Evolutionary conservation across 2,113 vertebrate species (phyloP), one percentile per base, ranked within the genome.

Genomic region (Pseudorhombus dupliciocellatus): DNA sequence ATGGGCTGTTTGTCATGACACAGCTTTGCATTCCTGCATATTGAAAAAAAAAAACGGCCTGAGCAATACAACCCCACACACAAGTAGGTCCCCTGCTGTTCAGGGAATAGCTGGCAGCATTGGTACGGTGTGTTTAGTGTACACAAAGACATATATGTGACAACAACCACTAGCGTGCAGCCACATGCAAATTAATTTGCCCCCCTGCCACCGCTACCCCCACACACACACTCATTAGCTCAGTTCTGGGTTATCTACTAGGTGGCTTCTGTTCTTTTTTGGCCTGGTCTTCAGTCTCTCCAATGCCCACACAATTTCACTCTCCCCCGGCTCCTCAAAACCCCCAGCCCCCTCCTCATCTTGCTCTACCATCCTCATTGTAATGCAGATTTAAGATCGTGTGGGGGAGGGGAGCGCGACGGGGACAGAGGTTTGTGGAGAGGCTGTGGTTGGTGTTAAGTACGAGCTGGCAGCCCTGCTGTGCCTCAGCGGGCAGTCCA

Each of bases 331-430:
- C 74, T 84, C 68, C 73, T 78, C 21, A 30, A 73, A 24, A 10
- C 54, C 16, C 42, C 50, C 58, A 54, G 64, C 60, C 58, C 8
- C 37, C 57, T 20, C 26, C 22, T 42, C 42, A 22, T 66, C 64
- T 76, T 58, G 26, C 69, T 70, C 64, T 55, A 25, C 66, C 54
- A 62, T 80, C 74, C 81, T 87, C 24, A 91, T 91, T 92, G 87
- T 92, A 50, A 92, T 92, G 88, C 80, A 91, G 84, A 92, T 90
- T 85, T 80, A 30, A 74, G 75, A 54, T 58, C 0, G 21, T 15
- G 40, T 85, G 84, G 85, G 89, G 87, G 80, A 80, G 75, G 85
- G 85, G 80, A 59, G 46, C 4, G 55, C 22, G 70, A 68, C 64
- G 79, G 25, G 66, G 53, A 54, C 70, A 50, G 56, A 34, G 76